These are phyloP conservation scores for Teinopalpus imperialis DNA, from an alignment of 2,888 invertebrate species.

Conservation along the genomic window DNA sequence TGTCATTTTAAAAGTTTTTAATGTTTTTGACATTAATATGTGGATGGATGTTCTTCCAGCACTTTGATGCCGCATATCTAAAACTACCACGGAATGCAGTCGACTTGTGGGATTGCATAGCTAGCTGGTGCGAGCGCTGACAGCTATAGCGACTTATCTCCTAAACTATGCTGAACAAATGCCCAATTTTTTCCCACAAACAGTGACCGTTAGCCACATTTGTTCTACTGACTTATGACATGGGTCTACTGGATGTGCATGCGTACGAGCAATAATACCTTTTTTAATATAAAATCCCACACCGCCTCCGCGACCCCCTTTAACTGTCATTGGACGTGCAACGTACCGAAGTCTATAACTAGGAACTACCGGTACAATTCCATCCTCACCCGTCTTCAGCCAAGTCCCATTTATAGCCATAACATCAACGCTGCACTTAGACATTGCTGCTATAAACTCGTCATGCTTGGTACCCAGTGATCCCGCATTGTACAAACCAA, in stretches of 20 bases:
- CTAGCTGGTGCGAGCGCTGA: no score
- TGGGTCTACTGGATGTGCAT: background rate
- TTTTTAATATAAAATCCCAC: slow-evolving; percentile 37
- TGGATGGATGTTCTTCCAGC: no score
- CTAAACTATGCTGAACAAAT: no score
- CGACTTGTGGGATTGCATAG: no score
- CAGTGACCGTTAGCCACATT: slow-evolving; percentile 9
- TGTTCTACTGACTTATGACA: slow-evolving; percentile 2
- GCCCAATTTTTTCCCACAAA: no score
- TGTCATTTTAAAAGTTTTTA: no score
- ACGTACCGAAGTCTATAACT: slow-evolving; percentile 9
- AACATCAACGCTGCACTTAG: background rate
- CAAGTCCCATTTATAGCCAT: slow-evolving; percentile 21
- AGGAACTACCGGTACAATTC: background rate
- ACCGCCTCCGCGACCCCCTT: slow-evolving; percentile 7
- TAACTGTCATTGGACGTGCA: background rate
- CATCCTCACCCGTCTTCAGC: slow-evolving; percentile 8
- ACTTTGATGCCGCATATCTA: no score
- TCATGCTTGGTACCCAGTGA: slow-evolving; percentile 7
- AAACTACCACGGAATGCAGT: no score
- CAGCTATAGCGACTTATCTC: no score
- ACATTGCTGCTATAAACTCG: slow-evolving; percentile 11
- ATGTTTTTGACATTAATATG: no score
- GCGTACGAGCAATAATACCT: background rate
- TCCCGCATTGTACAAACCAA: slow-evolving; percentile 2